Evolutionary conservation across 2,113 vertebrate species (phyloP), one percentile per base, ranked within the genome.

Genomic region (Helogale parvula): DNA sequence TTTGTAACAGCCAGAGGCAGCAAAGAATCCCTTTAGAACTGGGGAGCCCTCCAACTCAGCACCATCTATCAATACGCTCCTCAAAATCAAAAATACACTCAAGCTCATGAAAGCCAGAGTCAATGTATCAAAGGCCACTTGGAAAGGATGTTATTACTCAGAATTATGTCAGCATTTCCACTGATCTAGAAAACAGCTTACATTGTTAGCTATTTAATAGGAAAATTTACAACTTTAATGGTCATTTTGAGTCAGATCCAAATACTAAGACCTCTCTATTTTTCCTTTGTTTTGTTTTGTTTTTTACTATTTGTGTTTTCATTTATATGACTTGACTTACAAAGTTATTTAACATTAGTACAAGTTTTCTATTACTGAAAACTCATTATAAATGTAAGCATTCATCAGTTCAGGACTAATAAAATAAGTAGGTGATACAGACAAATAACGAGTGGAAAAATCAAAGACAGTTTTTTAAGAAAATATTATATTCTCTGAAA

Each of bases 201-300:
- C 85, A 95, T 95, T 97, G 31, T 97, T 98, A 97, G 89, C 88
- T 98, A 94, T 92, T 95, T 98, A 98, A 83, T 93, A 54, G 52
- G 72, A 63, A 97, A 98, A 98, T 98, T 98, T 98, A 98, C 90
- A 98, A 96, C 79, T 97, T 98, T 98, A 98, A 98, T 99, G 97
- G 96, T 89, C 88, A 97, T 93, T 98, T 88, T 98, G 98, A 97
- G 80, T 96, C 69, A 68, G 84, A 93, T 96, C 94, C 98, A 98
- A 98, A 89, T n/a, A 92, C 95, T 98, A 74, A 96, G 92, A 96
- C 17, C 7, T 97, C 94, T 84, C 93, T 92, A 5, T n/a, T 94
- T 85, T 97, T 96, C 93, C 92, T 96, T 82, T 96, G 0, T 63
- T 96, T 95, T 60, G 29, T 60, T 90, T 80, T 88, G 83, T 97